Conservation (phyloP, 2,888 invertebrate genomes). For the Sarcophaga rosellei region DNA sequence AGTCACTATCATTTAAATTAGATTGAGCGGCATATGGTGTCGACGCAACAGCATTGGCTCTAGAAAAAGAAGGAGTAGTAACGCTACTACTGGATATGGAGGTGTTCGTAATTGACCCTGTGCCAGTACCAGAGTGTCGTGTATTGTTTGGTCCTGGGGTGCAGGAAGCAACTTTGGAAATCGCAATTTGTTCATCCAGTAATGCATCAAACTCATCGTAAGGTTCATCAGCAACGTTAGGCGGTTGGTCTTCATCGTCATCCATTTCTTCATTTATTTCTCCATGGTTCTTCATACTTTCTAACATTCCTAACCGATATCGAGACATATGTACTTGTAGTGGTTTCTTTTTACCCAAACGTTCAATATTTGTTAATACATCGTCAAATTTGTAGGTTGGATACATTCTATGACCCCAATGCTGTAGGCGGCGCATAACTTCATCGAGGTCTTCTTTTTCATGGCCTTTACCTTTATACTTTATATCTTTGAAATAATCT, state of each 20-base stretch:
- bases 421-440: slow-evolving; percentile 91
- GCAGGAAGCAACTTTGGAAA: slow-evolving; percentile 81
- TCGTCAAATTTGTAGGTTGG: slow-evolving; percentile 95
- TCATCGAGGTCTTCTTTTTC: slow-evolving; percentile 91
- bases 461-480: slow-evolving; percentile 89
- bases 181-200: slow-evolving; percentile 85
- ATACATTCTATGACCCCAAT: slow-evolving; percentile 96
- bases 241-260: slow-evolving; percentile 78
- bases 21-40: slow-evolving; percentile 73
- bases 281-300: slow-evolving; percentile 78
- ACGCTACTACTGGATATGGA: slow-evolving; percentile 70
- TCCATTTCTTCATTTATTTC: slow-evolving; percentile 82
- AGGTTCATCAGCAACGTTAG: slow-evolving; percentile 78
- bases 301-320: slow-evolving; percentile 82
- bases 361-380: slow-evolving; percentile 89
- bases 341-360: slow-evolving; percentile 90
- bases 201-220: slow-evolving; percentile 86
- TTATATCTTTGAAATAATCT: slow-evolving; percentile 89
- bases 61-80: slow-evolving; percentile 76
- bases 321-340: slow-evolving; percentile 88
- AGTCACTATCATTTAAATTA: slow-evolving; percentile 72
- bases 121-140: slow-evolving; percentile 50
- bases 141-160: slow-evolving; percentile 74
- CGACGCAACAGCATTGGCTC: slow-evolving; percentile 74
- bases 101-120: slow-evolving; percentile 36